These are phyloP conservation scores for Hydrolagus affinis DNA, from an alignment of 2,113 vertebrate genomes.

Conservation along the genomic window DNA sequence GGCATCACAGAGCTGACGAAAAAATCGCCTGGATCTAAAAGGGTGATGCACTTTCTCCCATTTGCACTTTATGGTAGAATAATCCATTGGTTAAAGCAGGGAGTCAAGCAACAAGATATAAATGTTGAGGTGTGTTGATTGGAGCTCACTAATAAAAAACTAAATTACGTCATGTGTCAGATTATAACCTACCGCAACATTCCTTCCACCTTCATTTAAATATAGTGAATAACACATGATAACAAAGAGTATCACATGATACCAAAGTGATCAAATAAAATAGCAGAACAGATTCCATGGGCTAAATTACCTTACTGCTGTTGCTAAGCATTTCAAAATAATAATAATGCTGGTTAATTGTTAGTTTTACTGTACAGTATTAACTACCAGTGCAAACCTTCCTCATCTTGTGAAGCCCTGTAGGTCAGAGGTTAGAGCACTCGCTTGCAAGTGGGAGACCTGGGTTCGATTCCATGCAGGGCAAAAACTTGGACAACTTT, in stretches of 20 bases:
- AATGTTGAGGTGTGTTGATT: neutral
- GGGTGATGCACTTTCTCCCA: conserved; percentile 62
- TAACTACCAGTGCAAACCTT: neutral
- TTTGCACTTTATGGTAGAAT: conserved; percentile 49
- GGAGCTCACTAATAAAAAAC: neutral
- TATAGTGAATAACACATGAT: neutral
- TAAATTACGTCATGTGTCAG: neutral
- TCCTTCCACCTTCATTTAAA: neutral
- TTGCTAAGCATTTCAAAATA: too few relatives aligned
- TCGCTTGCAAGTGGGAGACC: too few relatives aligned
- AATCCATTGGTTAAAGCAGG: conserved; percentile 41
- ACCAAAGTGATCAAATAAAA: too few relatives aligned
- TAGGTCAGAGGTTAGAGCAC: too few relatives aligned
- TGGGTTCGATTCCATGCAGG: too few relatives aligned
- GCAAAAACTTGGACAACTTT: too few relatives aligned
- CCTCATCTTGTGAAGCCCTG: too few relatives aligned
- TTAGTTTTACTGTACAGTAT: neutral
- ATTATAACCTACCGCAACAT: neutral
- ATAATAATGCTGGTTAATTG: neutral
- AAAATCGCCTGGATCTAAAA: conserved; percentile 78
- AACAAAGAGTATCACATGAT: too few relatives aligned
- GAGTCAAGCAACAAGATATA: neutral
- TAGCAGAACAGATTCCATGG: too few relatives aligned
- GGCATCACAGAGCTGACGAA: conserved; percentile 75
- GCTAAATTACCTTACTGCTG: too few relatives aligned